These are phyloP conservation scores for Drosophila leonis DNA, from an alignment of 2,888 invertebrate species.

Conservation along the genomic window DNA sequence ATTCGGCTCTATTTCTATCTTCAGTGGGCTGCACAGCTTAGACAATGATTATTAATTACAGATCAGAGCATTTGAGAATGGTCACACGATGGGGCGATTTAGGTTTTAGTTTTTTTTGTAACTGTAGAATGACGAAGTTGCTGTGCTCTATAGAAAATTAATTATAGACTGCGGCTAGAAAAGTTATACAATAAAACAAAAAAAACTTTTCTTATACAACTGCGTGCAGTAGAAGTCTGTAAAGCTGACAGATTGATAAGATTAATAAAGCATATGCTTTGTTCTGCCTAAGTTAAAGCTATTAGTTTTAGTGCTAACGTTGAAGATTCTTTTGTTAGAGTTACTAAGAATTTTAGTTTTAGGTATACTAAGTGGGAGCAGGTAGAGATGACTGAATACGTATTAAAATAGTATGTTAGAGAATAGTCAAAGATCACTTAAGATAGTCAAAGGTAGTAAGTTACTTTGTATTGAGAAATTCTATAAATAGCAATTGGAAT, in stretches of 20 bases:
- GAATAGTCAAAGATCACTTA: conserved; percentile 1
- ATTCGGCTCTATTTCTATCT: conserved; percentile 1
- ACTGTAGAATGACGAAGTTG: neutral
- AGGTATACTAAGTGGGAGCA: neutral
- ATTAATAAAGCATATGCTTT: neutral
- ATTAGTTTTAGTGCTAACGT: conserved; percentile 1
- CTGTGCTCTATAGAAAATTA: conserved; percentile 15
- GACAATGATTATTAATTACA: conserved; percentile 55
- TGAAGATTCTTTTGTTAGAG: neutral
- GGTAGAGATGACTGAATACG: neutral
- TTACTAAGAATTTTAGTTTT: conserved; percentile 2
- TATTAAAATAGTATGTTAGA: neutral
- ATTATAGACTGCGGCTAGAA: conserved; percentile 13
- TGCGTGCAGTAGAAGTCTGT: neutral
- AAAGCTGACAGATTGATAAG: conserved; percentile 11
- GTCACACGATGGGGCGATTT: conserved; percentile 26
- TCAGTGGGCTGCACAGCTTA: conserved; percentile 32
- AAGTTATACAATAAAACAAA: neutral
- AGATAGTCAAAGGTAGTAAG: neutral
- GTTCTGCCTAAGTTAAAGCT: neutral
- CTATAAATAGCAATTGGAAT: neutral
- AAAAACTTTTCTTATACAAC: neutral
- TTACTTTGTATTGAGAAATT: neutral
- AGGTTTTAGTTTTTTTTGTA: neutral
- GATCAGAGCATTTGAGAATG: conserved; percentile 29